phyloP scores from a whole-genome alignment of 1,140 invertebrate species.

The Manduca sexta region DNA sequence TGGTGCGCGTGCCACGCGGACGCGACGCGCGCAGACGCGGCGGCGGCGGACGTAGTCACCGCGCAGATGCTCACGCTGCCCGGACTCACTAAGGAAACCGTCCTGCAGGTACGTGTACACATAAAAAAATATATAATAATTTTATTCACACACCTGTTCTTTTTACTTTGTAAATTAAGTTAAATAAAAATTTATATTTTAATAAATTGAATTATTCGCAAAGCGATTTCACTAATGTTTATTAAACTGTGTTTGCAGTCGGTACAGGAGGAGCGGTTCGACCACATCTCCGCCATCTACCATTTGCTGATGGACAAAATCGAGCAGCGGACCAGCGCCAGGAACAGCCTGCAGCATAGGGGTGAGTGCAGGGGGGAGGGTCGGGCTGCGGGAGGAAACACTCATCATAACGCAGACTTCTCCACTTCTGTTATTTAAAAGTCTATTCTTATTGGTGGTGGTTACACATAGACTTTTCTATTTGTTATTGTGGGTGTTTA shows the following conservation, averaged over 20 bases:
- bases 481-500: no score
- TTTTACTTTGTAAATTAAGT: no score
- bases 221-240: no score
- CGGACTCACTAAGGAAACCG: slow-evolving; percentile 81
- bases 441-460: no score
- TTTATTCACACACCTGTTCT: no score
- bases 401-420: no score
- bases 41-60: slow-evolving; percentile 75
- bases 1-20: slow-evolving; percentile 39
- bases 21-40: slow-evolving; percentile 3
- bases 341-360: slow-evolving; percentile 37
- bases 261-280: slow-evolving; percentile 90
- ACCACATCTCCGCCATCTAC: slow-evolving; percentile 98
- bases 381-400: no score
- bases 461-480: no score
- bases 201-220: no score
- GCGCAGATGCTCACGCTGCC: slow-evolving; percentile 89
- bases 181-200: no score
- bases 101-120: slow-evolving; percentile 74
- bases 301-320: slow-evolving; percentile 91
- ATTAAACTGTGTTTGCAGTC: slow-evolving; percentile 76
- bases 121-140: no score
- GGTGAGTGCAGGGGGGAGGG: no score
- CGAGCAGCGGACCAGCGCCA: slow-evolving; percentile 60
- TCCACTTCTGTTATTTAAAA: background rate